These are phyloP conservation scores for Parauchenoglanis ngamensis DNA, from an alignment of 2,797 vertebrate genomes.

Conservation along the genomic window DNA sequence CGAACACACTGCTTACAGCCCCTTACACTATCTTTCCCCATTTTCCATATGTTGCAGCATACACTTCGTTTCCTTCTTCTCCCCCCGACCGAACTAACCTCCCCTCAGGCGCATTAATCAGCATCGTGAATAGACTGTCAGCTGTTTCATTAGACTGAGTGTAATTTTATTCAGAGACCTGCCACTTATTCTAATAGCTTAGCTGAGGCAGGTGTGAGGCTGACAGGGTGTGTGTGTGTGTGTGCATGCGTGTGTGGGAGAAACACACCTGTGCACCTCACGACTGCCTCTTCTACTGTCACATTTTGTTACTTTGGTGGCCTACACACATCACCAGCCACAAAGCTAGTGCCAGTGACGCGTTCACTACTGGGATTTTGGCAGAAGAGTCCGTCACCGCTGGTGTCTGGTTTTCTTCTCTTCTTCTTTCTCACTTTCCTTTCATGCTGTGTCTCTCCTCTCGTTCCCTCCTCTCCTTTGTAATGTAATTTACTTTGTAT, in stretches of 20 bases:
- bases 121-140: conserved; percentile 74
- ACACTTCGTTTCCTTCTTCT: conserved; percentile 2
- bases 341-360: conserved; percentile 20
- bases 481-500: conserved; percentile 21
- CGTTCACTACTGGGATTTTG: neutral
- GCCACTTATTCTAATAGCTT: conserved; percentile 79
- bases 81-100: conserved; percentile 23
- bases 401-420: conserved; percentile 5
- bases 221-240: conserved; percentile 3
- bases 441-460: neutral
- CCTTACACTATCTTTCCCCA: neutral
- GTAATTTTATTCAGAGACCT: conserved; percentile 79
- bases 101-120: conserved; percentile 57
- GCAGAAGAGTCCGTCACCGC: conserved; percentile 10
- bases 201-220: conserved; percentile 60
- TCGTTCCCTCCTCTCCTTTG: neutral
- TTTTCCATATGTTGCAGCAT: conserved; percentile 4
- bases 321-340: conserved; percentile 30
- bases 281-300: conserved; percentile 41
- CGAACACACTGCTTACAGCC: neutral
- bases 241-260: neutral
- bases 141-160: conserved; percentile 79
- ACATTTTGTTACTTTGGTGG: conserved; percentile 44
- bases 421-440: neutral
- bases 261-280: conserved; percentile 54